Percentiles rank a stretch among this genome's conserved stretches.
phyloP scores from a whole-genome alignment of 2,888 invertebrate genomes.

The Coelinius sp. region DNA sequence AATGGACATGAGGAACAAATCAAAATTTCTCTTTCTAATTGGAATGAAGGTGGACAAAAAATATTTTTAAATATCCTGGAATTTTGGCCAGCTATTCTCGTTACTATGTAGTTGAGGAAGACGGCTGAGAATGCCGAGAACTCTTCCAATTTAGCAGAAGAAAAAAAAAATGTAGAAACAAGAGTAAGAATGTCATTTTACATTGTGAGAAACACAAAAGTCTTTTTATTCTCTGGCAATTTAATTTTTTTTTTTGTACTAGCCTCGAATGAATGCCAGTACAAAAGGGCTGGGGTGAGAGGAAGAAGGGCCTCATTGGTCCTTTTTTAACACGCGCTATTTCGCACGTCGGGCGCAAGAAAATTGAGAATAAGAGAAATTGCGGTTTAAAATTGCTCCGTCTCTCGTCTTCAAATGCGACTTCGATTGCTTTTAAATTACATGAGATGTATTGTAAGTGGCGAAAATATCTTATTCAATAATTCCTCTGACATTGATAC shows the following conservation, averaged over 20 bases:
- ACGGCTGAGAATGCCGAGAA: background rate
- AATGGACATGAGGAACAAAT: too few species aligned
- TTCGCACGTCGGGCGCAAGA: slow-evolving; percentile 10
- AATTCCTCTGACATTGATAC: background rate
- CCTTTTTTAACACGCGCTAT: background rate
- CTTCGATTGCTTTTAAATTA: slow-evolving; percentile 13
- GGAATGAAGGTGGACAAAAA: too few species aligned
- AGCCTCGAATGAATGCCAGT: too few species aligned
- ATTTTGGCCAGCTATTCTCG: background rate
- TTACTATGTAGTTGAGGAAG: background rate
- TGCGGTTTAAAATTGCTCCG: background rate
- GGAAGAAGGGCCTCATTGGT: background rate
- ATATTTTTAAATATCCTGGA: too few species aligned
- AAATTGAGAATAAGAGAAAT: background rate
- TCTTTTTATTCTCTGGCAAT: background rate
- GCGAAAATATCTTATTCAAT: background rate
- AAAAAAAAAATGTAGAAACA: background rate
- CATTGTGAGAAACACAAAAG: background rate
- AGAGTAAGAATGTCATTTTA: slow-evolving; percentile 13
- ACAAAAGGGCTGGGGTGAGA: background rate
- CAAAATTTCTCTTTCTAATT: background rate
- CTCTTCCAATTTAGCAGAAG: background rate
- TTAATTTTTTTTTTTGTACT: background rate
- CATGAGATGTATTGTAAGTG: background rate
- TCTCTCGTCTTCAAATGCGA: background rate